Base-by-base conservation (phyloP, 1,140 invertebrate genomes). In the Zaprionus taronus region DNA sequence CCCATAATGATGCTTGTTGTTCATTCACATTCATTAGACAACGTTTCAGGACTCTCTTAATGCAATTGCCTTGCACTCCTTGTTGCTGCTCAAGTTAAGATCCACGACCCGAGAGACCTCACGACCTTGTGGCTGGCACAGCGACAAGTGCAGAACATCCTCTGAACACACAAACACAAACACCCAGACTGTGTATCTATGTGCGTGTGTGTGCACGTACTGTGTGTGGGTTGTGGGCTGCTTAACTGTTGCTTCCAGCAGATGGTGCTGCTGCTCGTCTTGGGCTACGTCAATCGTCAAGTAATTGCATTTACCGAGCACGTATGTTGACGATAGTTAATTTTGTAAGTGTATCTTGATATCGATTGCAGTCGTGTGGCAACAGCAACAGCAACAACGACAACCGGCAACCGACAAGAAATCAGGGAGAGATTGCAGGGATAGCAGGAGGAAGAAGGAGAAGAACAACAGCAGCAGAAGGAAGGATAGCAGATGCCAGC, bases 311-410 rank as follows among this genome's bases (percentile, higher is more conserved):
- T 90, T 90, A 84, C 85, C 85, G 82, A 72, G 85, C 85, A 90
- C 85, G 85, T 90, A 90, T 90, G 85, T 90, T 90, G 85, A 90
- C 85, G 85, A 90, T 90, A 90, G 85, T 90, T 90, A 90, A 90
- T 90, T 90, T 90, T 90, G 85, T 90, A 90, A 90, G 85, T 90
- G 85, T 90, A 90, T 90, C 85, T 82, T 82, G 85, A 90, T 90
- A 90, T 90, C 85, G 85, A 90, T 90, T 90, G 70, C 85, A 85
- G 67, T 81, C 64, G 72, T 73, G 57, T 74, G 64, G 70, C 63
- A 77, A 55, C 41, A 41, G 49, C 56, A 58, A 51, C 58, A 67
- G 65, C 55, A 44, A 41, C 26, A 20, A 15, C 51, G n/a, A 20
- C 47, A 60, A 24, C 60, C 61, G n/a, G 41, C 64, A 61, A 63